These are phyloP conservation scores for Dryobates pubescens DNA, from an alignment of 2,797 vertebrate species.

Conservation along the genomic window DNA sequence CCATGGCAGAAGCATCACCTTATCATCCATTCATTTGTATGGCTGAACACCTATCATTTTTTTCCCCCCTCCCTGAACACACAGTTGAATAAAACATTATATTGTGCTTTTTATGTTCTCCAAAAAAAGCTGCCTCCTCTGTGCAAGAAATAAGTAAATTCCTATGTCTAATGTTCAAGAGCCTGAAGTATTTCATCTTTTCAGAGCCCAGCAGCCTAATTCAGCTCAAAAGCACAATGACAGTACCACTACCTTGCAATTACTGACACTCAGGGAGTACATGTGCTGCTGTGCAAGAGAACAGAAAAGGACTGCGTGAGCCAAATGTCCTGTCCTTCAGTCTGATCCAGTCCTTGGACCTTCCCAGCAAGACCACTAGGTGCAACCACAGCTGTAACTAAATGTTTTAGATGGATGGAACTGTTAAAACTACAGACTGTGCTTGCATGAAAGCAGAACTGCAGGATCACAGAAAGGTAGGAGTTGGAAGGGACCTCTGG, in stretches of 20 bases:
- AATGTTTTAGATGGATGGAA: not conserved
- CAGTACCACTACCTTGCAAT: not conserved
- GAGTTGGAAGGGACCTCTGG: too few species aligned
- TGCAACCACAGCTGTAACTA: not conserved
- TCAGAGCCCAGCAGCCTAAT: not conserved
- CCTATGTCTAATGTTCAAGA: not conserved
- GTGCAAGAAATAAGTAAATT: not conserved
- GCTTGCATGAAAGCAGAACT: not conserved
- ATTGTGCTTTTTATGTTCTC: not conserved
- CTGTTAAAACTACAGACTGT: not conserved
- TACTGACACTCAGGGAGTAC: not conserved
- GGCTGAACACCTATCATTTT: not conserved
- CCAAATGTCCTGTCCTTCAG: not conserved
- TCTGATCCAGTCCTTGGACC: not conserved
- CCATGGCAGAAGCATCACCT: not conserved
- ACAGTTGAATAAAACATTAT: not conserved
- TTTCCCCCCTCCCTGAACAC: not conserved
- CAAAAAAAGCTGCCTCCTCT: not conserved
- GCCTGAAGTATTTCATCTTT: not conserved
- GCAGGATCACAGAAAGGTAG: too few species aligned
- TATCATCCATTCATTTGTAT: not conserved
- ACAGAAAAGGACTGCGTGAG: not conserved
- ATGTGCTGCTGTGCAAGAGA: not conserved
- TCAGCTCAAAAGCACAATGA: not conserved
- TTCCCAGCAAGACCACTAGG: not conserved